phyloP scores from a whole-genome alignment of 2,888 invertebrate genomes.

The Germaria angustata region DNA sequence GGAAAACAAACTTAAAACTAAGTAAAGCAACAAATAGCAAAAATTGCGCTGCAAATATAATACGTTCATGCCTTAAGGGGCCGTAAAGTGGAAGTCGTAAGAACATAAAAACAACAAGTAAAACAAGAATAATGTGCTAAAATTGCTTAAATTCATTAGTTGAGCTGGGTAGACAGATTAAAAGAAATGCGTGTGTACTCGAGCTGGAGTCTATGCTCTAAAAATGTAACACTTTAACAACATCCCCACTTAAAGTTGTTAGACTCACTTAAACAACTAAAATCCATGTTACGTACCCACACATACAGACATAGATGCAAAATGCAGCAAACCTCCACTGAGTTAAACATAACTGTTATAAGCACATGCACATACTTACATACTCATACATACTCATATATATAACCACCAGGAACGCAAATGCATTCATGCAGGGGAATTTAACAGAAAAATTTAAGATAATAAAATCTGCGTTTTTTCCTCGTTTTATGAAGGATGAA shows the following conservation, averaged over 20 bases:
- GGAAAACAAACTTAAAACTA: not conserved
- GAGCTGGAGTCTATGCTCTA: not conserved
- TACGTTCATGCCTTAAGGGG: constrained; percentile 19
- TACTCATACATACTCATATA: too few relatives aligned
- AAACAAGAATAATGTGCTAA: constrained; percentile 49
- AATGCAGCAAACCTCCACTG: constrained; percentile 44
- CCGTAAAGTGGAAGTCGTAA: not conserved
- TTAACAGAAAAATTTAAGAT: not conserved
- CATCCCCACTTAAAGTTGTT: not conserved
- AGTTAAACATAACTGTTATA: constrained; percentile 28
- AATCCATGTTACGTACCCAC: constrained; percentile 19
- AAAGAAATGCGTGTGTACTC: not conserved
- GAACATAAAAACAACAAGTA: not conserved
- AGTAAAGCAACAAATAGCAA: constrained; percentile 7
- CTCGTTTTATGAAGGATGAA: constrained; percentile 27
- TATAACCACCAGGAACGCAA: not conserved
- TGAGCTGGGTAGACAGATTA: constrained; percentile 40
- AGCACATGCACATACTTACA: not conserved
- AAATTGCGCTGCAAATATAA: not conserved
- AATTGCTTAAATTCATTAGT: constrained; percentile 62
- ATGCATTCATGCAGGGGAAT: not conserved
- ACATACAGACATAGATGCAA: not conserved
- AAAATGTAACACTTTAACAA: constrained; percentile 5
- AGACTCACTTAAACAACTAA: constrained; percentile 35
- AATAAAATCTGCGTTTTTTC: constrained; percentile 21